Evolutionary conservation across 2,888 invertebrate species (phyloP), one percentile per base, ranked within the genome.

Genomic region (Coecobrya sp.): DNA sequence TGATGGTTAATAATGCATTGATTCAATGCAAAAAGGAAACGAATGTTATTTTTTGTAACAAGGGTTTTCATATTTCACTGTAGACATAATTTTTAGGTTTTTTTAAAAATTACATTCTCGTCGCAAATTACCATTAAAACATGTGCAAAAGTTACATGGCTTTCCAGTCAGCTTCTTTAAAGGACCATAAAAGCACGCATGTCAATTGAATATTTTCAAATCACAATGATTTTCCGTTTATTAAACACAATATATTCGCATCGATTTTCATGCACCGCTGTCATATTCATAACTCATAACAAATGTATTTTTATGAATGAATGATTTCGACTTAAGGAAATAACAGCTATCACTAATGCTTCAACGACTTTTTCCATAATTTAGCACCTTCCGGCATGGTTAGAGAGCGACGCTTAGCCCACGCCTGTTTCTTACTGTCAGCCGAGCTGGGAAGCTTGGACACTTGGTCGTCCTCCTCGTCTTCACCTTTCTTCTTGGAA

Each of bases 311-410:
- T n/a, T n/a, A n/a, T n/a, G n/a, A n/a, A n/a, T n/a, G 19, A 8
- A 25, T 62, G 62, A 25, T 62, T 62, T 19, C 25, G 22, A 22
- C 7, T 4, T 1, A 62, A 30, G 1, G 3, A 0, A 27, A 11
- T 65, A 65, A 10, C 13, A 65, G 68, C 13, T 16, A 30, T 55
- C 13, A 90, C 91, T 87, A 91, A 19, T 86, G 86, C 30, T 91
- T 91, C 49, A 91, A 73, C 11, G 93, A 94, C 62, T 94, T 94
- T 27, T 86, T 93, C 94, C 94, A 94, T 7, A 93, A 73, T 92
- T 94, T 94, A 1, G 94, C 92, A 16, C 94, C 95, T 84, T 95
- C 95, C 2, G 95, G 95, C 93, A 95, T 93, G 19, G 95, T 95
- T 8, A 93, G 65, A 25, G 95, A 95, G 25, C 95, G 93, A 59